Conservation (phyloP, 2,888 invertebrate species). For the Odontocerum albicorne region DNA sequence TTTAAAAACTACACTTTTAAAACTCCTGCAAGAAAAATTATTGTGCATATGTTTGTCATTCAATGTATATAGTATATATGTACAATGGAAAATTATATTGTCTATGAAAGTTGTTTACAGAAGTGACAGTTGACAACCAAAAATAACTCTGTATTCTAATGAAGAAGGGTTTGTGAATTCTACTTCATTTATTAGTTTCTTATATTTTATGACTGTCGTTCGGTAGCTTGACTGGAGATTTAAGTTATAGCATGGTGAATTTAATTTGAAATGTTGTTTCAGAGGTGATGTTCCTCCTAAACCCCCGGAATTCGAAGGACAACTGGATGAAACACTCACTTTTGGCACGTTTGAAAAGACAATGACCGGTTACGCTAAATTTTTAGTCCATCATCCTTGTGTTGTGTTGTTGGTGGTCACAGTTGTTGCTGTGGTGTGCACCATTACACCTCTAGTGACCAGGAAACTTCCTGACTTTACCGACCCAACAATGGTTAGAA, state of each 20-base stretch:
- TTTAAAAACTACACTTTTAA: no score
- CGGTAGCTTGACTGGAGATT: no score
- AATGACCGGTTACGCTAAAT: slow-evolving; percentile 54
- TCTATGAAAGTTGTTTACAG: slow-evolving; percentile 12
- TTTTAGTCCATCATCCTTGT: slow-evolving; percentile 55
- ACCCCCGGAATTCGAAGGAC: slow-evolving; percentile 23
- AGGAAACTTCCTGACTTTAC: slow-evolving; percentile 77
- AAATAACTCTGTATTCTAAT: no score
- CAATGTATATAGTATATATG: no score
- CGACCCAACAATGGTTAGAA: slow-evolving; percentile 81
- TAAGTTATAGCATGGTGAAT: background rate
- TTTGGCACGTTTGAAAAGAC: slow-evolving; percentile 46
- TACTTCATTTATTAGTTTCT: no score
- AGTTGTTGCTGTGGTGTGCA: slow-evolving; percentile 48
- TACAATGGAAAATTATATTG: slow-evolving; percentile 1
- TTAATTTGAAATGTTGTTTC: slow-evolving; percentile 1
- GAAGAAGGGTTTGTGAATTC: no score
- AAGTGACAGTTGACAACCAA: slow-evolving; percentile 7
- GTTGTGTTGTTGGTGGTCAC: slow-evolving; percentile 49
- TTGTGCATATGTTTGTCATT: no score
- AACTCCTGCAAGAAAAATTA: no score
- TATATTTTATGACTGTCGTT: no score
- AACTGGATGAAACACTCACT: slow-evolving; percentile 18
- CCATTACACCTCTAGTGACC: slow-evolving; percentile 52
- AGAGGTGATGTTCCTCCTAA: slow-evolving; percentile 34